phyloP scores from a whole-genome alignment of 2,113 vertebrate species.

The Isichthys henryi region DNA sequence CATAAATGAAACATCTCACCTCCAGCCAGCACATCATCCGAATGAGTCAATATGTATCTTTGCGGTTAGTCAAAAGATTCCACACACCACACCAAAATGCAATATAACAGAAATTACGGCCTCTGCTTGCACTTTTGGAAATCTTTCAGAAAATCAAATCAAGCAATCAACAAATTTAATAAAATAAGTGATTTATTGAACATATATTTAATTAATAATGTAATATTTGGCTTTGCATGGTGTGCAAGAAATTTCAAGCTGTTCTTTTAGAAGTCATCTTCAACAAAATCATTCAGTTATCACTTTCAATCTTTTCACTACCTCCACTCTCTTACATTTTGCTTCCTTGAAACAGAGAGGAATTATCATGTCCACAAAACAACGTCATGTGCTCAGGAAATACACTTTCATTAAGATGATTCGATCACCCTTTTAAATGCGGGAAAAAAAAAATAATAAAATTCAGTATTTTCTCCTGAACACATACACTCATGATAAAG shows the following conservation, averaged over 20 bases:
- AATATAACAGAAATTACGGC: conserved; percentile 16
- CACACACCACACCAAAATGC: conserved; percentile 19
- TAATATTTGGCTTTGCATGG: neutral
- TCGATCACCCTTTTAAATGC: neutral
- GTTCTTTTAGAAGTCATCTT: neutral
- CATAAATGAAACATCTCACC: conserved; percentile 23
- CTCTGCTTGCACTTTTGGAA: neutral
- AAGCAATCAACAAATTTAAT: neutral
- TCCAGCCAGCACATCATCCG: neutral
- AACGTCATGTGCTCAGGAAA: neutral
- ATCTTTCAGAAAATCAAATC: neutral
- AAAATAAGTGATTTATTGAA: neutral
- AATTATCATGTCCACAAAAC: neutral
- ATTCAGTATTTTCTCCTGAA: neutral
- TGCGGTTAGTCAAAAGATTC: conserved; percentile 30
- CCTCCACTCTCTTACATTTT: neutral
- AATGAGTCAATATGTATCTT: conserved; percentile 21
- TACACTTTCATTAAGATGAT: neutral
- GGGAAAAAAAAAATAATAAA: neutral
- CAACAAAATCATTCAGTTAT: neutral
- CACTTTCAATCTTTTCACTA: neutral
- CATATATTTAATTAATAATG: neutral
- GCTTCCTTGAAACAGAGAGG: neutral
- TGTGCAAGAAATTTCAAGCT: neutral
- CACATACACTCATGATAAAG: neutral